Conservation (phyloP, 2,113 vertebrate genomes). For the Typhlomys cinereus region DNA sequence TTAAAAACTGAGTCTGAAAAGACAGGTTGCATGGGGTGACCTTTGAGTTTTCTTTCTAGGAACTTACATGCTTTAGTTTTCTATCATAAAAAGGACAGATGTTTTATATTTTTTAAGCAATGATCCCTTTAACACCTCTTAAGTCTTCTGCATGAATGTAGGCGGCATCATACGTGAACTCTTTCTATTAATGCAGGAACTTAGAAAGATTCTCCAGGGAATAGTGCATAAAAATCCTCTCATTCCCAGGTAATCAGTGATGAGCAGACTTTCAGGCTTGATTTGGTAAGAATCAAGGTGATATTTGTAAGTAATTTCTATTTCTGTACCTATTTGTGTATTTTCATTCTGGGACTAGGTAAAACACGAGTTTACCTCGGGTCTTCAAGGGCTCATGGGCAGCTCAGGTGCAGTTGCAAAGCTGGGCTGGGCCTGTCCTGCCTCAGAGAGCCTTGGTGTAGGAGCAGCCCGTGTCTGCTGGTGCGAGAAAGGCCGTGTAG, state of each 20-base stretch:
- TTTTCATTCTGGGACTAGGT: background rate
- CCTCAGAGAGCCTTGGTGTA: conserved; percentile 64
- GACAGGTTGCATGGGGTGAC: background rate
- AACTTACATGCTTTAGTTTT: background rate
- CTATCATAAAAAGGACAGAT: background rate
- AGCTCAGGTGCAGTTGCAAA: conserved; percentile 58
- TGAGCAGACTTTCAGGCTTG: background rate
- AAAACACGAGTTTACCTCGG: too few species aligned
- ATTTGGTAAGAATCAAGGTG: conserved; percentile 20
- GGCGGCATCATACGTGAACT: background rate
- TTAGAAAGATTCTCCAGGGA: background rate
- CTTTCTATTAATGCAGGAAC: background rate
- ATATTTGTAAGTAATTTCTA: background rate
- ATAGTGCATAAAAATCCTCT: background rate
- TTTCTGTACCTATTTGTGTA: background rate
- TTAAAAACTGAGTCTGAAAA: background rate
- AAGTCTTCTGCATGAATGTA: background rate
- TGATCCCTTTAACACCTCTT: background rate
- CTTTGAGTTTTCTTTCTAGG: background rate
- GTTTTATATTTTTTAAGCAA: background rate
- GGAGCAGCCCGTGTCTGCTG: conserved; percentile 45
- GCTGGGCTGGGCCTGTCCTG: conserved; percentile 52
- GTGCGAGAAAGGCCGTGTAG: conserved; percentile 59
- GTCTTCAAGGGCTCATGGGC: conserved; percentile 34
- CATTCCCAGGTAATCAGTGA: background rate